These are phyloP conservation scores for Setophaga petechia DNA, from an alignment of 2,113 vertebrate genomes.

Conservation along the genomic window DNA sequence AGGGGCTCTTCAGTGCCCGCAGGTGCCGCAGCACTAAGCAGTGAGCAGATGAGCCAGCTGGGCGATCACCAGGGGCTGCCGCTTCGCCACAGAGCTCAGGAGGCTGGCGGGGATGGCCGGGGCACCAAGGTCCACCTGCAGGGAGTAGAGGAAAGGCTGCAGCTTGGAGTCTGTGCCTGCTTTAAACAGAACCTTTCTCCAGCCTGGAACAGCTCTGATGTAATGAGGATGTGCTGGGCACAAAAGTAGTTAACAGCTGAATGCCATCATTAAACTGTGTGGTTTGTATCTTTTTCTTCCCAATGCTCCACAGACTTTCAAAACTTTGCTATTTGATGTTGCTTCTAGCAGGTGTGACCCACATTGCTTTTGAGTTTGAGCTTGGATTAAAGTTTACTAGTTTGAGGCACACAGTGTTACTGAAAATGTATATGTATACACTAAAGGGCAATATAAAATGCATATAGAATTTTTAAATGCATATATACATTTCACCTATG, in stretches of 20 bases:
- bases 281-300: not conserved
- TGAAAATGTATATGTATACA: not conserved
- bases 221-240: rapidly evolving
- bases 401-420: not conserved
- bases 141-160: not conserved
- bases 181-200: not conserved
- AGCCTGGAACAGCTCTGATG: not conserved
- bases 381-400: not conserved
- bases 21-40: not conserved
- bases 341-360: not conserved
- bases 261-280: not conserved
- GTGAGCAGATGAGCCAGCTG: conserved; percentile 81
- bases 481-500: not conserved
- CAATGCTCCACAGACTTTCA: not conserved
- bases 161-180: not conserved
- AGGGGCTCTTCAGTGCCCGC: not conserved
- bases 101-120: conserved; percentile 82
- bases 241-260: not conserved
- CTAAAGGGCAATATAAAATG: not conserved
- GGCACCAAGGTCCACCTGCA: conserved; percentile 89
- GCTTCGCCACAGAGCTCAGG: conserved; percentile 77
- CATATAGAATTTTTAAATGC: not conserved
- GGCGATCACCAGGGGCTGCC: conserved; percentile 86
- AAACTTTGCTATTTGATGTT: not conserved
- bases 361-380: not conserved